Base-by-base conservation (phyloP, 2,113 vertebrate species). In the Brachypodius melanocephalos region DNA sequence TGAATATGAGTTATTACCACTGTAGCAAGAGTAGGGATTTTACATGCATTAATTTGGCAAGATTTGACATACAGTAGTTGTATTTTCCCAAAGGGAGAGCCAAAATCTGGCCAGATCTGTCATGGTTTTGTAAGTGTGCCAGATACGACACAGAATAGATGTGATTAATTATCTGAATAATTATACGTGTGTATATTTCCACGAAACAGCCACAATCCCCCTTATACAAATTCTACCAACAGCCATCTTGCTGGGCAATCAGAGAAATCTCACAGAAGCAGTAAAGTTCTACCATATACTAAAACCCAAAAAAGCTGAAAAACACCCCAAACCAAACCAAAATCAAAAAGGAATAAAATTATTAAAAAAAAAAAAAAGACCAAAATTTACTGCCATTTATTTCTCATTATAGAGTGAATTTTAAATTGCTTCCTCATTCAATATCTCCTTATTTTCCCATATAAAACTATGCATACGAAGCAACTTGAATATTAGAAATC, bases 81-180 rank as follows among this genome's bases (percentile, higher is more conserved):
- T 17, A 89, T 97, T 97, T 95, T 95, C 94, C 95, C 94, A 94
- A 95, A 91, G 84, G 94, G 95, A 96, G 81, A 94, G 71, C 55
- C 81, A 97, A 94, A 94, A 94, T 85, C 85, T 95, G 94, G 91
- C 67, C 93, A 94, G 67, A 91, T 89, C 84, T 94, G 89, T 93
- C 85, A 93, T 43, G 62, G 78, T 85, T 95, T 87, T 95, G 85
- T 91, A 93, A 89, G 71, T 15, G 63, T 90, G 93, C 94, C 94
- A 96, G 74, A 91, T 72, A 82, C 3, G 71, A 94, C 89, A 93
- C 29, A 85, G 51, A 85, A 83, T 76, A 93, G 89, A 91, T 83
- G 93, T 88, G 82, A 96, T 94, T 95, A 91, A 91, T 91, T 95
- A 90, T 83, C 89, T 93, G 93, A 93, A 88, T 66, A 93, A 71